Evolutionary conservation across 2,797 vertebrate species (phyloP).

Genomic region (Microctenopoma lineatum): DNA sequence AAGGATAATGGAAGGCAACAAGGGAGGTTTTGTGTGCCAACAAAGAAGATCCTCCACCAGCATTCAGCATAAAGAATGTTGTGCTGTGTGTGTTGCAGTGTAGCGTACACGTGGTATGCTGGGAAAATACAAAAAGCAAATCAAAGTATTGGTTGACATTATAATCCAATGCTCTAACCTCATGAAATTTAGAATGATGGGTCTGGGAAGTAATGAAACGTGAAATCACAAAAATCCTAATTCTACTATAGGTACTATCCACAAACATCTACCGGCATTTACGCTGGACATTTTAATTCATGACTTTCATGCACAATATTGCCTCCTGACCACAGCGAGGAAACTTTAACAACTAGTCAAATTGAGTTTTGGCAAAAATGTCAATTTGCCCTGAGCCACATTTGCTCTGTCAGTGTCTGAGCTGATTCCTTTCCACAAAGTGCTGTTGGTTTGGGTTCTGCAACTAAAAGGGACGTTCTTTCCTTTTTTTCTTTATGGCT

Average conservation of each 20-base stretch:
- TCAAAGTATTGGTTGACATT: background rate
- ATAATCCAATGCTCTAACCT: constrained; percentile 26
- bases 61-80: constrained; percentile 3
- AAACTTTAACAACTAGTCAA: constrained; percentile 63
- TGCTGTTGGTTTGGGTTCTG: constrained; percentile 39
- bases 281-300: constrained; percentile 58
- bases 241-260: constrained; percentile 41
- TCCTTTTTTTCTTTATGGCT: constrained; percentile 43
- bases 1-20: constrained; percentile 54
- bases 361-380: constrained; percentile 59
- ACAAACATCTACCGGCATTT: constrained; percentile 45
- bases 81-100: background rate
- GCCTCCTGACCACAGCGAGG: constrained; percentile 54
- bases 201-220: constrained; percentile 63
- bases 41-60: constrained; percentile 25
- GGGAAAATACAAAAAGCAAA: constrained; percentile 4
- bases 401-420: constrained; percentile 46
- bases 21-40: constrained; percentile 34
- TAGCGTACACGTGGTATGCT: background rate
- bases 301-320: constrained; percentile 60
- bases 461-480: constrained; percentile 37
- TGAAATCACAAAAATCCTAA: constrained; percentile 55
- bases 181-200: constrained; percentile 33
- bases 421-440: constrained; percentile 49
- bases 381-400: constrained; percentile 50